Percentiles rank a stretch among this genome's conserved stretches.
Conservation (phyloP, 2,888 invertebrate species). For the Lacanobia oleracea region DNA sequence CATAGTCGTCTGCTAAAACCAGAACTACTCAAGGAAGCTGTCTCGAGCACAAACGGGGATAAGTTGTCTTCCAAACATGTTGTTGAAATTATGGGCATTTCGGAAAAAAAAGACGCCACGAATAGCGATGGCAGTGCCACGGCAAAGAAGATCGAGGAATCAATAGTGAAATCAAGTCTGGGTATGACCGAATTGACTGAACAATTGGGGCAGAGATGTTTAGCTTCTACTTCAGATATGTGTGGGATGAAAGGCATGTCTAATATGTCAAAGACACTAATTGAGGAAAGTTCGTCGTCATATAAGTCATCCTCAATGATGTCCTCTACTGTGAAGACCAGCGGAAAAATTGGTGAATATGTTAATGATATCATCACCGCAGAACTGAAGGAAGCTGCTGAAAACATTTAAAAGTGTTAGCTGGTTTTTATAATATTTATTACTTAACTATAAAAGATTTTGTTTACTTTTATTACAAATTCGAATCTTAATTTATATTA, state of each 20-base stretch:
- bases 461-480: conserved; percentile 50
- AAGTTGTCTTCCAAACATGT: conserved; percentile 56
- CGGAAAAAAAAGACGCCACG: conserved; percentile 34
- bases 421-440: conserved; percentile 66
- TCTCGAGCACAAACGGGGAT: conserved; percentile 54
- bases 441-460: conserved; percentile 64
- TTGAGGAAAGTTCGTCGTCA: conserved; percentile 65
- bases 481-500: conserved; percentile 45
- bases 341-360: conserved; percentile 67
- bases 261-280: conserved; percentile 54
- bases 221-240: conserved; percentile 57
- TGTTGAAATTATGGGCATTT: conserved; percentile 45
- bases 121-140: conserved; percentile 16
- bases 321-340: conserved; percentile 66
- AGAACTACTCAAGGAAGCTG: conserved; percentile 66
- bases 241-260: conserved; percentile 49
- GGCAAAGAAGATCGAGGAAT: conserved; percentile 52
- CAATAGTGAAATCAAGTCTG: conserved; percentile 57
- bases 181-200: conserved; percentile 60
- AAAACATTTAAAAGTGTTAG: conserved; percentile 68
- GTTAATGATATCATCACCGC: conserved; percentile 70
- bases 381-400: conserved; percentile 74
- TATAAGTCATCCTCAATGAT: conserved; percentile 67
- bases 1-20: conserved; percentile 72
- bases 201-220: conserved; percentile 54